Evolutionary conservation across 2,888 invertebrate species (phyloP).

Genomic region (Tinea semifulvella): DNA sequence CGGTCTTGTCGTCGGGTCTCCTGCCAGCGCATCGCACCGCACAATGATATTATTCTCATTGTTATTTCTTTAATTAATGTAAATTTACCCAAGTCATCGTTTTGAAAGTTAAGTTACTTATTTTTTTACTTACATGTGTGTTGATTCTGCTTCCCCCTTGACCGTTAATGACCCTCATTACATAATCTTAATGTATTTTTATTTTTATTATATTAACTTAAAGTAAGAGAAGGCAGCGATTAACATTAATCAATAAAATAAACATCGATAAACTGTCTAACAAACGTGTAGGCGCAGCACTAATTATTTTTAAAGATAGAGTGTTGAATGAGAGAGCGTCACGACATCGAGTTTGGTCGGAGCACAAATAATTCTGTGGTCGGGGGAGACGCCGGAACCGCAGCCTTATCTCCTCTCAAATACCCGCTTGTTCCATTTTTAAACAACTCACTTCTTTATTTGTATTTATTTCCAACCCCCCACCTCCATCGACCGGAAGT

Average conservation of each 20-base stretch:
- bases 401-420: slow-evolving; percentile 60
- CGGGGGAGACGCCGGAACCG: slow-evolving; percentile 49
- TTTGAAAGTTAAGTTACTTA: no score
- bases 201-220: no score
- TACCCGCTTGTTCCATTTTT: slow-evolving; percentile 65
- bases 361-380: slow-evolving; percentile 60
- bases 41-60: no score
- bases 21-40: no score
- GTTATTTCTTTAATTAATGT: no score
- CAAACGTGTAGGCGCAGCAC: slow-evolving; percentile 28
- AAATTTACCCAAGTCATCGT: no score
- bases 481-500: slow-evolving; percentile 26
- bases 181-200: no score
- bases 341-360: slow-evolving; percentile 47
- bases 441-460: slow-evolving; percentile 66
- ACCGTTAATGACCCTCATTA: no score
- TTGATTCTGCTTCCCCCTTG: no score
- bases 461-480: slow-evolving; percentile 44
- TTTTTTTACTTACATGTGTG: no score
- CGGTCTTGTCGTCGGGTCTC: no score
- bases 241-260: not conserved
- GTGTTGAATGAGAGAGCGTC: slow-evolving; percentile 59
- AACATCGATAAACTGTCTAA: not conserved
- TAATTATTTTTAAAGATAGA: slow-evolving; percentile 60
- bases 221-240: no score